These are phyloP conservation scores for Anomalospiza imberbis DNA, from an alignment of 2,797 vertebrate genomes.

Conservation along the genomic window DNA sequence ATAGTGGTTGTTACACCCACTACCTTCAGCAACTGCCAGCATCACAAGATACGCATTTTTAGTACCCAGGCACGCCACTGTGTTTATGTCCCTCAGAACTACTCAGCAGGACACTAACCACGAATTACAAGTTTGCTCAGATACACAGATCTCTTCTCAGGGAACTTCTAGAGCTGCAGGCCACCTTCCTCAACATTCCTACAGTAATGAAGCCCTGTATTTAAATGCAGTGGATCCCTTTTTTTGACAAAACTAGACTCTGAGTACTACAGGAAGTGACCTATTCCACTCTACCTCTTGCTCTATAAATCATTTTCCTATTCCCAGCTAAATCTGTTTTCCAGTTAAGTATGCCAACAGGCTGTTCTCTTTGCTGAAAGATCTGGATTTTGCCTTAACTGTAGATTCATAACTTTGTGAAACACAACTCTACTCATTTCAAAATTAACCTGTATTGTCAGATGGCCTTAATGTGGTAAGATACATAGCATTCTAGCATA, in stretches of 20 bases:
- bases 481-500: background rate
- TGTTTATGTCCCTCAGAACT: background rate
- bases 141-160: background rate
- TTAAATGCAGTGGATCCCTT: background rate
- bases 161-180: background rate
- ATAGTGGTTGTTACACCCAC: background rate
- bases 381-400: background rate
- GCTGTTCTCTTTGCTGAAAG: background rate
- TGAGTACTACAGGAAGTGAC: background rate
- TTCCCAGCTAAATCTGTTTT: background rate
- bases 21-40: background rate
- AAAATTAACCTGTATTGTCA: background rate
- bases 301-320: background rate
- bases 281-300: background rate
- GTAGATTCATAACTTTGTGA: background rate
- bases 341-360: background rate
- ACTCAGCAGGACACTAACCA: background rate
- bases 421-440: background rate
- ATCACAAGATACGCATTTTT: background rate
- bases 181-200: background rate
- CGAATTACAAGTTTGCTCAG: background rate
- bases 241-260: background rate
- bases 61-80: background rate
- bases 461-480: background rate
- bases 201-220: background rate